Conservation (phyloP, 2,113 vertebrate genomes). For the Cyprinodon variegatus region DNA sequence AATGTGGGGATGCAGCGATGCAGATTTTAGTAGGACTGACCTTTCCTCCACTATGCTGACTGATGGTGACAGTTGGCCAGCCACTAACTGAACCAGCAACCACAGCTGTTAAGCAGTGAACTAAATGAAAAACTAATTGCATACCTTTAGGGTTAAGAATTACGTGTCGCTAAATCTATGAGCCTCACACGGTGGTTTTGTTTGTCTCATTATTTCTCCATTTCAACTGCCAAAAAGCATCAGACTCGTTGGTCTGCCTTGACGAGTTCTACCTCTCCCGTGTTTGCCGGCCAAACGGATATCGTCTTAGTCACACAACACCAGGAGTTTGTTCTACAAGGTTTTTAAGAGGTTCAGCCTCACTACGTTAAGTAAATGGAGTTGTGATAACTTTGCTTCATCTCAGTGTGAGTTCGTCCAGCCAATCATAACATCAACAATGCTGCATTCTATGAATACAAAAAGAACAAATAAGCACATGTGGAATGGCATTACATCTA, state of each 20-base stretch:
- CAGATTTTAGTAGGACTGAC: conserved; percentile 18
- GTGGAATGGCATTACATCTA: neutral
- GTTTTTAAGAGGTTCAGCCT: neutral
- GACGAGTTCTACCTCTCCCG: conserved; percentile 69
- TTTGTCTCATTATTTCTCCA: conserved; percentile 21
- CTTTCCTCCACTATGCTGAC: conserved; percentile 44
- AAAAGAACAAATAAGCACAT: neutral
- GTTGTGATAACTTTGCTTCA: neutral
- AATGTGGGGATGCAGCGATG: no score
- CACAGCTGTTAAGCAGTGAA: conserved; percentile 17
- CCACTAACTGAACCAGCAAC: conserved; percentile 48
- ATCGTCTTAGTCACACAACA: conserved; percentile 28
- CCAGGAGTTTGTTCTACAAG: conserved; percentile 16
- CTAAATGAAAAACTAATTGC: conserved; percentile 43
- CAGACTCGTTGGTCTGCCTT: conserved; percentile 79
- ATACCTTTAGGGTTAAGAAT: conserved; percentile 66
- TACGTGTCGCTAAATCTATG: conserved; percentile 15
- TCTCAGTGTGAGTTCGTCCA: neutral
- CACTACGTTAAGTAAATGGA: neutral
- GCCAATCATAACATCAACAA: neutral
- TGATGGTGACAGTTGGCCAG: conserved; percentile 22
- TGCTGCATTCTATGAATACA: neutral
- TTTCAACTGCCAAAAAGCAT: conserved; percentile 57
- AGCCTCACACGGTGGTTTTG: conserved; percentile 32
- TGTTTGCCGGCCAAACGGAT: conserved; percentile 22